Percentiles rank a stretch among this genome's conserved stretches.
Conservation (phyloP, 2,888 invertebrate genomes). For the Nomada fabriciana region DNA sequence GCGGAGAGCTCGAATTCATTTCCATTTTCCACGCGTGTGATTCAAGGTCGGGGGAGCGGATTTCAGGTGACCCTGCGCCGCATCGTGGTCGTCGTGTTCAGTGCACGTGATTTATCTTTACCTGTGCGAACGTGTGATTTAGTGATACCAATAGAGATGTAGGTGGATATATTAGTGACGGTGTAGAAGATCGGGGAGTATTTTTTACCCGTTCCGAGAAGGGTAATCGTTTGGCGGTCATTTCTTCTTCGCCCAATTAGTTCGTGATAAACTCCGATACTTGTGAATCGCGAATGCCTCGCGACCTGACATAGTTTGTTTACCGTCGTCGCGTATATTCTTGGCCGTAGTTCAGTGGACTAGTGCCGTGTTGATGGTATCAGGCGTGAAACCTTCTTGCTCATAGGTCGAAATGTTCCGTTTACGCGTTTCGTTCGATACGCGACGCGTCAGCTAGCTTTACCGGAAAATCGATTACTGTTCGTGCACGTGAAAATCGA, state of each 20-base stretch:
- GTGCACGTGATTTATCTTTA: conserved; percentile 35
- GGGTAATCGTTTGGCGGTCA: too few species aligned
- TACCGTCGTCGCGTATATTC: conserved; percentile 33
- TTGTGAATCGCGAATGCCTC: conserved; percentile 22
- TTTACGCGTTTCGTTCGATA: neutral
- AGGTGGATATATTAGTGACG: conserved; percentile 7
- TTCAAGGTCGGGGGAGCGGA: conserved; percentile 2
- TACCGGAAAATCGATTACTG: conserved; percentile 45
- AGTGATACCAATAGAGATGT: neutral
- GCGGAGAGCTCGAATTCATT: neutral
- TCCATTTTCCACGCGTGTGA: neutral
- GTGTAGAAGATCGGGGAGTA: too few species aligned
- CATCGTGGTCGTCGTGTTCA: neutral
- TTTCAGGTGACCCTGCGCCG: neutral
- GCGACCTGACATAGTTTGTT: conserved; percentile 41
- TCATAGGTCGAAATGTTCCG: conserved; percentile 4
- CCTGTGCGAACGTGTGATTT: conserved; percentile 17
- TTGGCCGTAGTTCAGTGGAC: conserved; percentile 36
- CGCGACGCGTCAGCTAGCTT: conserved; percentile 2
- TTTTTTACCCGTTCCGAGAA: too few species aligned
- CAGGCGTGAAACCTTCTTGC: neutral
- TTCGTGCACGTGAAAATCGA: conserved; percentile 44
- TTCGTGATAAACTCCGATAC: neutral
- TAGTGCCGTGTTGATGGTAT: conserved; percentile 25
- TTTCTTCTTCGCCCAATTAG: neutral